These are phyloP conservation scores for Paedocypris micromegethes DNA, from an alignment of 2,797 vertebrate species.

Conservation along the genomic window DNA sequence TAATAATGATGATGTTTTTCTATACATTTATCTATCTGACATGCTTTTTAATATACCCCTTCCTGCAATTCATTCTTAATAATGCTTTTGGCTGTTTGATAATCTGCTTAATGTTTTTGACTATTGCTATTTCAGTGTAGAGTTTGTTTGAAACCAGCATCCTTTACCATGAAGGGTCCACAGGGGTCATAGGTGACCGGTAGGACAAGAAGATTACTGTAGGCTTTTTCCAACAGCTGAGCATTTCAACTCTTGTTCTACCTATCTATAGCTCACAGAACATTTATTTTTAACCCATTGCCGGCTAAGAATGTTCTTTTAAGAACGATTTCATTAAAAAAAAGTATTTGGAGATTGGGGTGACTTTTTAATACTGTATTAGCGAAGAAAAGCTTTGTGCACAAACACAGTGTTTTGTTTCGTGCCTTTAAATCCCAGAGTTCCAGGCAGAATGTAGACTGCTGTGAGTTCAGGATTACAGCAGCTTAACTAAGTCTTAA, in stretches of 20 bases:
- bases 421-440: neutral
- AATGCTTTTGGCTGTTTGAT: too few relatives aligned
- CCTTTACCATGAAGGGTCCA: slow-evolving; percentile 11
- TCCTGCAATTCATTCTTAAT: too few relatives aligned
- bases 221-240: slow-evolving; percentile 43
- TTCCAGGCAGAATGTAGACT: slow-evolving; percentile 3
- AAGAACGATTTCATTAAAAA: slow-evolving; percentile 1
- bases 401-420: slow-evolving; percentile 1
- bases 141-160: slow-evolving; percentile 6
- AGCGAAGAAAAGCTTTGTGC: neutral
- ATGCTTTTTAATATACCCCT: too few relatives aligned
- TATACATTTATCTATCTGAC: too few relatives aligned
- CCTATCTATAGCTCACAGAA: slow-evolving; percentile 25
- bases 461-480: slow-evolving; percentile 28
- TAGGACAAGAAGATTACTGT: slow-evolving; percentile 12
- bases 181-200: slow-evolving; percentile 26
- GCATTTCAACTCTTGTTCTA: slow-evolving; percentile 30
- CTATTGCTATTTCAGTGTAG: slow-evolving; percentile 4
- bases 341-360: neutral
- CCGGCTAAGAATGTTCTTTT: slow-evolving; percentile 1
- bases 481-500: slow-evolving; percentile 4
- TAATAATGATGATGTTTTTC: too few relatives aligned
- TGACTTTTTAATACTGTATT: neutral
- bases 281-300: slow-evolving; percentile 43
- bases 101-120: neutral